Base-by-base conservation (phyloP, 1,140 invertebrate species). In the Diachasmimorpha longicaudata region DNA sequence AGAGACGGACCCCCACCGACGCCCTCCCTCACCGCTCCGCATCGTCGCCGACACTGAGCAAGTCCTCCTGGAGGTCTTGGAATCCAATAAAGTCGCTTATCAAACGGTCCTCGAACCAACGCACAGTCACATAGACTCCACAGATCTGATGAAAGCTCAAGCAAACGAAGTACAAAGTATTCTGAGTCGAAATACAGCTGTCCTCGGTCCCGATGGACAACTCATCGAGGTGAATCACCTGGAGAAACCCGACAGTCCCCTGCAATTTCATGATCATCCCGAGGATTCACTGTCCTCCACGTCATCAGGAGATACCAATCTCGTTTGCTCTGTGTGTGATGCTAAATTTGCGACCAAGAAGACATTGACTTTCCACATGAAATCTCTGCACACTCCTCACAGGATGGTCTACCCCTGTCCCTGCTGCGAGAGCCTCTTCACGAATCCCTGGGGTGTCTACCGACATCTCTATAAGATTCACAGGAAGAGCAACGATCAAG, bases 401-500 rank as follows among this genome's bases (percentile, higher is more conserved):
- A 87, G 92, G 44, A 85, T 92, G 52, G 91, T 92, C 4, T 94
- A 92, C 82, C 91, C 91, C 13, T 95, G 93, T 82, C 93, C 93
- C 11, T 92, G 91, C 75, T 94, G 93, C 82, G 85, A 91, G n/a
- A 91, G 91, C 74, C 91, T 91, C 76, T 94, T 94, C 85, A 89
- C 92, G 42, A 93, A 93, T 78, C 90, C 91, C 0, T 93, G 92
- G 90, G 91, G 92, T 80, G 93, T 94, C 5, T 93, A 93, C 80
- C 89, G 93, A n/a, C 93, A 94, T 89, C 87, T 94, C 9, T 68
- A 91, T 91, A 72, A 94, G 93, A 90, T 85, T 78, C 90, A 83
- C 76, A 90, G 91, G 76, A 92, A 91, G 87, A 90, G 90, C n/a
- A 89, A 90, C 70, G 88, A 90, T 19, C 91, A 93, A 80, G 90